Evolutionary conservation across 2,113 vertebrate species (phyloP), one percentile per base, ranked within the genome.

Genomic region (Stegastes partitus): DNA sequence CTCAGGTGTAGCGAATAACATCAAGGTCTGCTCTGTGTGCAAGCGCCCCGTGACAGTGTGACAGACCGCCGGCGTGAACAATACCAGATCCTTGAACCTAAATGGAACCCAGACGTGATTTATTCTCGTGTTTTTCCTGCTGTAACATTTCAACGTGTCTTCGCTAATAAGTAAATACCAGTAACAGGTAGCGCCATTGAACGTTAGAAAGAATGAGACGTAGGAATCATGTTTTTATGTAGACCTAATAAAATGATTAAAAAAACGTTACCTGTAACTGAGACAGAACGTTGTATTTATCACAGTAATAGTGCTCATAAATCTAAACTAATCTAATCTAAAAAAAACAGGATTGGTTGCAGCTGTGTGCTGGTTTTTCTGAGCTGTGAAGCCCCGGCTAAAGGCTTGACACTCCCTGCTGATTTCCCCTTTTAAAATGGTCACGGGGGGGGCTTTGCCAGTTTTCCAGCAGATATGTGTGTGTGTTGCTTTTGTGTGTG

Each of bases 401-500:
- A 62, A 21, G 59, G 71, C 26, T 3, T 9, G 55, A 78, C 82
- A 42, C 79, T 83, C 89, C 89, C 77, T 42, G 49, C 42, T 65
- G 81, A 74, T 74, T 79, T 85, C 26, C 68, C 68, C 37, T 69
- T 73, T 77, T 81, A 23, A 61, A 77, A 67, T 68, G 51, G 59
- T 72, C 64, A 39, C 21, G 57, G 66, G 74, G 83, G 83, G 31
- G 31, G 44, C 28, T 69, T 81, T 61, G 49, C 73, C 69, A 67
- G 53, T 66, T 90, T 91, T 89, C 86, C 87, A 82, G 67, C 37
- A 4, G 22, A 37, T 21, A 4, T 45, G 19, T 31, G n/a, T 39
- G 23, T 58, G 22, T 59, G 26, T 65, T 51, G 19, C 63, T 49
- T 65, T 26, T 61, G 61, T 66, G 21, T 51, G 67, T 79, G 81